Percentiles rank a stretch among this genome's conserved stretches.
phyloP scores from a whole-genome alignment of 2,888 invertebrate genomes.

The Acrocyrtus sp. region DNA sequence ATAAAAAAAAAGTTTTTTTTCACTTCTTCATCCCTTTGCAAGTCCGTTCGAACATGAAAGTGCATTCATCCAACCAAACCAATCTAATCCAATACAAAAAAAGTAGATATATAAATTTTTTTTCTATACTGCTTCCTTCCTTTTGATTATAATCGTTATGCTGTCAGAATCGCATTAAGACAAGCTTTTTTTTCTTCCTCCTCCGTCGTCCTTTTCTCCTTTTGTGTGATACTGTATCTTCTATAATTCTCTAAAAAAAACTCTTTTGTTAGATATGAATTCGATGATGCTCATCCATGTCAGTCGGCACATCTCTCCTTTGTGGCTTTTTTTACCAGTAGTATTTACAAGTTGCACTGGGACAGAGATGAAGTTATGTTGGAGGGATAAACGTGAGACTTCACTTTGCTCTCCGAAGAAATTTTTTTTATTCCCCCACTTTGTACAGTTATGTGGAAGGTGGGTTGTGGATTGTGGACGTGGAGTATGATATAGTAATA shows the following conservation, averaged over 20 bases:
- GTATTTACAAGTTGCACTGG: too few relatives aligned
- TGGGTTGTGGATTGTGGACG: too few relatives aligned
- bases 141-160: slow-evolving; percentile 59
- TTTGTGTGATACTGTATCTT: too few relatives aligned
- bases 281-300: slow-evolving; percentile 50
- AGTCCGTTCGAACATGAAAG: too few relatives aligned
- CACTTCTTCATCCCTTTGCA: background rate
- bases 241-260: too few relatives aligned
- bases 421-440: too few relatives aligned
- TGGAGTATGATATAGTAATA: slow-evolving; percentile 1
- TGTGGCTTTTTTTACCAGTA: slow-evolving; percentile 26
- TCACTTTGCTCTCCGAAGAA: too few relatives aligned
- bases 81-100: slow-evolving; percentile 28
- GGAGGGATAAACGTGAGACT: slow-evolving; percentile 44
- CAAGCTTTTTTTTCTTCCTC: slow-evolving; percentile 52
- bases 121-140: slow-evolving; percentile 30
- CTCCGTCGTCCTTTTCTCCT: too few relatives aligned
- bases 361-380: slow-evolving; percentile 19
- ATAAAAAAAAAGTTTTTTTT: slow-evolving; percentile 7
- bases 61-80: slow-evolving; percentile 22
- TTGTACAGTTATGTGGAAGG: too few relatives aligned
- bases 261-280: too few relatives aligned
- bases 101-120: slow-evolving; percentile 6
- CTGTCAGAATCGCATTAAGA: slow-evolving; percentile 61
- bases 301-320: slow-evolving; percentile 48